Conservation (phyloP, 2,113 vertebrate species). For the Chamaea fasciata region DNA sequence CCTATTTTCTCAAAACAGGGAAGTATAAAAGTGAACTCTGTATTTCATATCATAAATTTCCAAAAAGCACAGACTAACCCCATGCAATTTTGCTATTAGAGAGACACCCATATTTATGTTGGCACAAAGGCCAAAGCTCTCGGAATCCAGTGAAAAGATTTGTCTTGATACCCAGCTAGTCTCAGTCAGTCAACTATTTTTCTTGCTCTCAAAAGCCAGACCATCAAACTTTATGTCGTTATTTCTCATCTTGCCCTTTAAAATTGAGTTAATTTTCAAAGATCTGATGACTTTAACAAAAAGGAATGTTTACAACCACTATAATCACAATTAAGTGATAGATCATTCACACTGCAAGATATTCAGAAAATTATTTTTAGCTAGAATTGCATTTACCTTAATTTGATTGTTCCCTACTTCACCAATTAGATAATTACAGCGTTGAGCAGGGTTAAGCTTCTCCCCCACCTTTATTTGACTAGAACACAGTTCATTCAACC, state of each 20-base stretch:
- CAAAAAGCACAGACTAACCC: neutral
- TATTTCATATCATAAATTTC: neutral
- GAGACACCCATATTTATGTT: conserved; percentile 52
- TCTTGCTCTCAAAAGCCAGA: neutral
- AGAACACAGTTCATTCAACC: neutral
- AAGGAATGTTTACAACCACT: neutral
- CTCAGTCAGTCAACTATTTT: neutral
- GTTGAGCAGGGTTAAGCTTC: neutral
- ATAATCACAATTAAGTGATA: neutral
- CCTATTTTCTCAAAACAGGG: conserved; percentile 7
- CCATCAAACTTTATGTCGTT: neutral
- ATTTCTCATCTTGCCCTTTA: neutral
- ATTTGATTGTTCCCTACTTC: neutral
- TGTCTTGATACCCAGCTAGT: neutral
- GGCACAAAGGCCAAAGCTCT: neutral
- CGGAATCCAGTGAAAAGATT: neutral
- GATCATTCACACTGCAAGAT: neutral
- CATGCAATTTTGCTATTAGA: neutral
- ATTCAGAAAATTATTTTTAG: neutral
- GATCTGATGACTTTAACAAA: neutral
- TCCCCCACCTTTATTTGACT: neutral
- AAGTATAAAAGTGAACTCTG: neutral
- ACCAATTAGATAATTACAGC: neutral
- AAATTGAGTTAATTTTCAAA: neutral
- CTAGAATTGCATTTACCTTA: neutral